Base-by-base conservation (phyloP, 2,113 vertebrate species). In the Zingel zingel region DNA sequence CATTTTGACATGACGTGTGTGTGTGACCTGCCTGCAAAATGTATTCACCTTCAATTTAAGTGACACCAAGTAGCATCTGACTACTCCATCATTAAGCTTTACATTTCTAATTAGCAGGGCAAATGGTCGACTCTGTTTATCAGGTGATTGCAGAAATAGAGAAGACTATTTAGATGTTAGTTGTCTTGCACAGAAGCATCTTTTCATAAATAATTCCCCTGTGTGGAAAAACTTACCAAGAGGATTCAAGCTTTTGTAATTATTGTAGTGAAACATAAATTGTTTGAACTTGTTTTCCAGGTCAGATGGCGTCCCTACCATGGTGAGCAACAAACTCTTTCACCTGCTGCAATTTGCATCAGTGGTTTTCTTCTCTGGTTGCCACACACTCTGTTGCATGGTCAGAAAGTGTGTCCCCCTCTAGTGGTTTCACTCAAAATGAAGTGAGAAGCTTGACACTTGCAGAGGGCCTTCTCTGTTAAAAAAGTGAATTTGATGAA, bases 391-490 rank as follows among this genome's bases (percentile, higher is more conserved):
- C 18, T 30, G 10, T 25, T 54, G 30, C 45, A 18, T 5, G 5
- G 5, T 11, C 5, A 50, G 8, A 77, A 19, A 23, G 14, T 66
- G 13, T 87, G 68, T 72, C 88, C 19, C 93, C 92, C 90, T 89
- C 93, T 93, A 79, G 89, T 83, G 92, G 92, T 90, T 85, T 84
- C 71, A 84, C 23, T 21, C 14, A 10, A 56, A 74, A 51, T 5
- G 33, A 2, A 58, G 1, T 23, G 27, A 43, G 30, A 66, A 33
- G 23, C 7, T 39, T 21, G 1, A 61, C 13, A 18, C 9, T 50
- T 39, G 1, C 6, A 27, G 2, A 67, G 45, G 25, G 8, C 23
- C 13, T 71, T 54, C 1, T 59, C 15, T 51, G 19, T 21, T 45
- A 7, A 36, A 23, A 25, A 30, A 11, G 50, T 36, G 13, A 18